phyloP scores from a whole-genome alignment of 2,888 invertebrate species.

The Conomelus anceps region DNA sequence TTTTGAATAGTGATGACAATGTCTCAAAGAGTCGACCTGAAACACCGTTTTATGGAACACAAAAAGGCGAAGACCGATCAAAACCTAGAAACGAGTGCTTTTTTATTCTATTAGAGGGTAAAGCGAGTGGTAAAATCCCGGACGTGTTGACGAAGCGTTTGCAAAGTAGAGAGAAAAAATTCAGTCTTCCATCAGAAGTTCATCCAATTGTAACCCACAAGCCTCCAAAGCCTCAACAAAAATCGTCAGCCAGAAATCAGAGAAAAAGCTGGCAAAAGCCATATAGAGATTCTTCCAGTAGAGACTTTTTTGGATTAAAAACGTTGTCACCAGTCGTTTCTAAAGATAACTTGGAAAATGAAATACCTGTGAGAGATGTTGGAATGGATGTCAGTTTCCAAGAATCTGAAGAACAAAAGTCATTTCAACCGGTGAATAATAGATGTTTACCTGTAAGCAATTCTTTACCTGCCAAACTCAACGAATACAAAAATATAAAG shows the following conservation, averaged over 20 bases:
- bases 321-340: not conserved
- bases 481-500: not conserved
- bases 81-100: constrained; percentile 34
- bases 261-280: constrained; percentile 23
- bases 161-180: constrained; percentile 30
- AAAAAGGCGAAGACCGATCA: constrained; percentile 15
- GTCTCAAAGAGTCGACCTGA: constrained; percentile 29
- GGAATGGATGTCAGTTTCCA: constrained; percentile 28
- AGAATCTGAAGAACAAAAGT: constrained; percentile 22
- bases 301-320: not conserved
- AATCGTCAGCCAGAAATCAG: constrained; percentile 13
- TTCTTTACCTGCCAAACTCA: not conserved
- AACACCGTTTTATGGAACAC: constrained; percentile 22
- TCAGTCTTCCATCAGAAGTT: constrained; percentile 21
- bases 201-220: constrained; percentile 55
- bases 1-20: constrained; percentile 19
- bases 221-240: constrained; percentile 56
- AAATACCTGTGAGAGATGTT: constrained; percentile 27
- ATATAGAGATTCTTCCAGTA: constrained; percentile 5
- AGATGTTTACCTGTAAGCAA: not conserved
- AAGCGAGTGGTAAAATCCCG: constrained; percentile 24
- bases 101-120: constrained; percentile 34
- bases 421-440: not conserved
- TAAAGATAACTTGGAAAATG: constrained; percentile 24
- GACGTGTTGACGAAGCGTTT: constrained; percentile 28